These are phyloP conservation scores for Ophion ellenae DNA, from an alignment of 2,888 invertebrate genomes.

Conservation along the genomic window DNA sequence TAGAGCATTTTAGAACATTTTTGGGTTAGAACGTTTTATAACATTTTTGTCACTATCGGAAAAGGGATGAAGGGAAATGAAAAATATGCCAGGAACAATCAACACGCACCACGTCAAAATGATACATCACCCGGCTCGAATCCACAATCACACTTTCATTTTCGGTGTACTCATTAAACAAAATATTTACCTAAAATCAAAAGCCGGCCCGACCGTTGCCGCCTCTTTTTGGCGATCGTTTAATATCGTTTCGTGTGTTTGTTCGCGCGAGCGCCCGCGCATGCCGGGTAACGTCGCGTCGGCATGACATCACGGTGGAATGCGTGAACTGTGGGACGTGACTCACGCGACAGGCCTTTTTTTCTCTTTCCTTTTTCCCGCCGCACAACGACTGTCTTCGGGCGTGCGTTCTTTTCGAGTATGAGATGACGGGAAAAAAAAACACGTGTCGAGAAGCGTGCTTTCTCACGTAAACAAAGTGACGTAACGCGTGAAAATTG, in stretches of 20 bases:
- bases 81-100: not conserved
- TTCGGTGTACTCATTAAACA: not conserved
- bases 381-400: conserved; percentile 55
- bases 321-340: conserved; percentile 77
- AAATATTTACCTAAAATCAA: not conserved
- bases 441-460: conserved; percentile 5
- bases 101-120: not conserved
- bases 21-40: not conserved
- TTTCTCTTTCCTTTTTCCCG: conserved; percentile 47
- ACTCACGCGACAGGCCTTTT: conserved; percentile 73
- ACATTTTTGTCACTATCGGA: not conserved
- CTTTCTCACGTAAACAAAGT: conserved; percentile 27
- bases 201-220: not conserved
- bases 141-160: not conserved
- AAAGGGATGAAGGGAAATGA: not conserved
- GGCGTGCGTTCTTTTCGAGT: conserved; percentile 35
- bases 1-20: too few relatives aligned
- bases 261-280: conserved; percentile 51
- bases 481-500: conserved; percentile 30
- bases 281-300: conserved; percentile 40
- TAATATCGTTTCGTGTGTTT: conserved; percentile 4
- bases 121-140: not conserved
- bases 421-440: conserved; percentile 11
- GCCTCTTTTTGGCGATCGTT: conserved; percentile 13
- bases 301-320: conserved; percentile 81